Base-by-base conservation (phyloP, 2,888 invertebrate genomes). In the Rhagonycha lutea region DNA sequence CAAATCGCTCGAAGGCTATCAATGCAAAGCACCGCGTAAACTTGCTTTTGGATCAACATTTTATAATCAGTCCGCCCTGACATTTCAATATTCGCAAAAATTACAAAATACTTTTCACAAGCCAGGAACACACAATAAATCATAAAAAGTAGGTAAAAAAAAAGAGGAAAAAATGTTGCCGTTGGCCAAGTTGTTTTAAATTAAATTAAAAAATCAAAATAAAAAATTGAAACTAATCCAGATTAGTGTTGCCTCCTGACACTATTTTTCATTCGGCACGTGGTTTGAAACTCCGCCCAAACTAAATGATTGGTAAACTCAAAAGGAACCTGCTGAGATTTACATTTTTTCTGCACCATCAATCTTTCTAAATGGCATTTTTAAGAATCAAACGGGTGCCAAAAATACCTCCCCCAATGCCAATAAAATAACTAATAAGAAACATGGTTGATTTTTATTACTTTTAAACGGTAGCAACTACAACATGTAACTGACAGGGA, bases 191-290 rank as follows among this genome's bases (percentile, higher is more conserved):
- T 32, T 12, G 32, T 32, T 32, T 12, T 47, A 47, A 47, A 47
- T 47, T 47, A n/a, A 32, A 47, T 47, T n/a, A n/a, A 47, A 47
- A 47, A 47, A n/a, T n/a, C 47, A 47, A 47, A 47, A 47, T 47
- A 47, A 47, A 47, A 47, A 47, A 47, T 47, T 47, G 47, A 47
- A 47, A 47, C 47, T 47, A 47, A 47, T 47, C 47, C 47, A 47
- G 47, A 47, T 47, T 47, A 47, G 47, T 7, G 2, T 47, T 47
- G 47, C 47, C 47, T n/a, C 47, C 47, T n/a, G 47, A n/a, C 47
- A 70, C 60, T 74, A 74, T 74, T 73, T 74, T 74, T 70, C 23
- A 63, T 60, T 24, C 32, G 67, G 18, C 74, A 74, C 74, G 74
- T 74, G 74, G 14, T 70, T 28, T 12, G 10, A 70, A 65, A 70